A percentile compares a stretch with the other conserved stretches of the same genome.
Evolutionary conservation across 2,797 vertebrate genomes (phyloP).

Genomic region (Mus spretus): DNA sequence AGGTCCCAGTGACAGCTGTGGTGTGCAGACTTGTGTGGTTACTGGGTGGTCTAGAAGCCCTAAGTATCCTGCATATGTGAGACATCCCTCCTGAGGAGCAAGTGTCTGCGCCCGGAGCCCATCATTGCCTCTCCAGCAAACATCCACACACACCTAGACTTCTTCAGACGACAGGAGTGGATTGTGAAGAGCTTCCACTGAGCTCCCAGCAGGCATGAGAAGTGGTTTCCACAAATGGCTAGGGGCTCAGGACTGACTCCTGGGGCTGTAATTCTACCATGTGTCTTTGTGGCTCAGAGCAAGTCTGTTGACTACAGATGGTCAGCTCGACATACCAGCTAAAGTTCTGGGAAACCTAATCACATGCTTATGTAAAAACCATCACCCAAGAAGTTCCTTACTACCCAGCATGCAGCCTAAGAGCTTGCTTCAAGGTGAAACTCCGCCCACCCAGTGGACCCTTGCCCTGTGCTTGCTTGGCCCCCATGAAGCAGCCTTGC

Average conservation of each 20-base stretch:
- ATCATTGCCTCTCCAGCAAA: neutral
- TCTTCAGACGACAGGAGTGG: neutral
- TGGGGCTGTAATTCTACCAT: no score
- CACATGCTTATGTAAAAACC: neutral
- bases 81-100: no score
- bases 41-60: no score
- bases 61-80: neutral
- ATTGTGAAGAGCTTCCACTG: neutral
- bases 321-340: no score
- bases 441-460: neutral
- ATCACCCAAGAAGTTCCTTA: fast-evolving
- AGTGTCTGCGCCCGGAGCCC: neutral
- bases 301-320: no score
- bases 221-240: neutral
- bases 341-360: neutral
- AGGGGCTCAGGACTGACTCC: neutral
- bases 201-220: fast-evolving
- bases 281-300: no score
- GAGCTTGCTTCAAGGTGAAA: neutral
- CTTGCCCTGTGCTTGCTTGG: neutral
- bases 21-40: neutral
- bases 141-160: no score
- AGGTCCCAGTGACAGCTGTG: fast-evolving
- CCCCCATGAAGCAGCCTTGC: neutral
- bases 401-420: no score